Base-by-base conservation (phyloP, 2,113 vertebrate genomes). In the Prinia subflava region DNA sequence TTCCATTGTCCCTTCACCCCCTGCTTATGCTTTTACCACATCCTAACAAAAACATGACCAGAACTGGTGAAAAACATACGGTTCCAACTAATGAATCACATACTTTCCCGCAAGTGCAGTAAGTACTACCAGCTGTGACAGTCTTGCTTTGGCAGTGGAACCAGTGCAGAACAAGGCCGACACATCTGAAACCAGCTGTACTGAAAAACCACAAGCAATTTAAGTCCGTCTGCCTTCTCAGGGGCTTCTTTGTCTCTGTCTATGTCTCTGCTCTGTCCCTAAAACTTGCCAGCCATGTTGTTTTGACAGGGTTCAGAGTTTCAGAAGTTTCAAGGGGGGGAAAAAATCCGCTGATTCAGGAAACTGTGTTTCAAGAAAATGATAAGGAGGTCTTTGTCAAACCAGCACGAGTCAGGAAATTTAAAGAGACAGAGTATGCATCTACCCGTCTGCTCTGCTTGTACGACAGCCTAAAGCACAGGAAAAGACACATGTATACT, bases 21-120 rank as follows among this genome's bases (percentile, higher is more conserved):
- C 99, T 98, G 99, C 99, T 99, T 99, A 99, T 99, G 98, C 99
- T 99, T 99, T 99, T 99, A 99, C 99, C 99, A 99, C 99, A 99
- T 99, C 99, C 99, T 99, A 99, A 99, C 99, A 99, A 99, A 99
- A 99, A 99, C 99, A 99, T 97, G 98, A 98, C 98, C 98, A 98
- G 98, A 98, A 98, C 98, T 98, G 98, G 99, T 98, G 98, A 98
- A 99, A 99, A 99, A 99, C 99, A 99, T 98, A 98, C 98, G 98
- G 98, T 98, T 98, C 98, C 97, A 98, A 98, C 98, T 99, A 99
- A 99, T 99, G 99, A 99, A 99, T 99, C 99, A 99, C 99, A 99
- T 99, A 98, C 98, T 98, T 99, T 98, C 98, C 98, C 98, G 98
- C 98, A 99, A 99, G 98, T 98, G 98, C 98, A 98, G 98, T 99